phyloP scores from a whole-genome alignment of 2,797 vertebrate genomes.

The Onychomys torridus region DNA sequence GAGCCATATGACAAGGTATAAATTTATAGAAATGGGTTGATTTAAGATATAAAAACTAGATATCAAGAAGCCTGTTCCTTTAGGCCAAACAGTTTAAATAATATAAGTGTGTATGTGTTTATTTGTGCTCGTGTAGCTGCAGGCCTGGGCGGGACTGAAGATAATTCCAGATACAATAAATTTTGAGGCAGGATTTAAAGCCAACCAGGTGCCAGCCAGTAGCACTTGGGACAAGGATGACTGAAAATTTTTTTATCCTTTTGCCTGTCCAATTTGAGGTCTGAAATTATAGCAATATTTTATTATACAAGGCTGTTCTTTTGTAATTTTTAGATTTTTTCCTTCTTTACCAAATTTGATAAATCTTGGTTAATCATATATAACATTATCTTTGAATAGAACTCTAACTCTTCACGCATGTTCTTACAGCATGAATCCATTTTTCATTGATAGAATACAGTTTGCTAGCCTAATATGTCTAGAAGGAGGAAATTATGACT shows the following conservation, averaged over 20 bases:
- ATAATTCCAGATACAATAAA: too few species aligned
- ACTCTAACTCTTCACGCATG: not conserved
- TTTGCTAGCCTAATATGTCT: not conserved
- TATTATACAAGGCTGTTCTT: not conserved
- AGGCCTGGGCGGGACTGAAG: too few species aligned
- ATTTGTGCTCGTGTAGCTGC: too few species aligned
- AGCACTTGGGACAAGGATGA: not conserved
- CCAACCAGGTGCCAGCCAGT: fast-evolving
- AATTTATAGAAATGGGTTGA: too few species aligned
- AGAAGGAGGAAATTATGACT: not conserved
- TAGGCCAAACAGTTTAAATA: too few species aligned
- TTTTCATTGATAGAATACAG: not conserved
- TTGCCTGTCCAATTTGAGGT: too few species aligned
- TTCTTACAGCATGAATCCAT: not conserved
- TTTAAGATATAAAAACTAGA: too few species aligned
- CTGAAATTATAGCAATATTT: not conserved
- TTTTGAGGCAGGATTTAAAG: not conserved
- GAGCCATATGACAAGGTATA: too few species aligned
- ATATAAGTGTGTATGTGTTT: too few species aligned
- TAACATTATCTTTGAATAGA: not conserved
- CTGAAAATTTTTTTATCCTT: not conserved
- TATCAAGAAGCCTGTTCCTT: too few species aligned
- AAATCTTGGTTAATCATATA: not conserved
- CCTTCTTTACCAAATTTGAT: not conserved
- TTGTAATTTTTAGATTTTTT: not conserved